Conservation (phyloP, 2,797 vertebrate species). For the Acanthornis magna region DNA sequence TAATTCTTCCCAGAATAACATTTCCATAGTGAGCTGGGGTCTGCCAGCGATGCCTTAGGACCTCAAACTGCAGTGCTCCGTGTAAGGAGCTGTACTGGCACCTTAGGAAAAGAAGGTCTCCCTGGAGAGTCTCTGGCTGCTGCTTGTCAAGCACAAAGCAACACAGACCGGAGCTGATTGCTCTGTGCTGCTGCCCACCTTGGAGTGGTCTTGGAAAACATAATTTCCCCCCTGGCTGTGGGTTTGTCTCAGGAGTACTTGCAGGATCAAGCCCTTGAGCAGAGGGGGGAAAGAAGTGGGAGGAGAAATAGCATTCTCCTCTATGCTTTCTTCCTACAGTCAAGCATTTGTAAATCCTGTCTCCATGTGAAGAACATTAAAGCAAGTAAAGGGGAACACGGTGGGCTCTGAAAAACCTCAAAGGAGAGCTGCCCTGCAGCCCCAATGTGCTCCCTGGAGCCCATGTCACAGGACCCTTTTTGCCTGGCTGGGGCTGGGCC, state of each 20-base stretch:
- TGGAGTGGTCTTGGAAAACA: not conserved
- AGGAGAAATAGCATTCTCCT: not conserved
- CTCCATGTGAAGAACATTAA: not conserved
- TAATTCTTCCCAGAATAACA: not conserved
- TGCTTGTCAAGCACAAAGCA: not conserved
- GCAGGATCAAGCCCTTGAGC: not conserved
- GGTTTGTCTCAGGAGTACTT: not conserved
- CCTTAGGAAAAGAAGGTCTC: not conserved
- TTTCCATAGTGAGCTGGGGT: not conserved
- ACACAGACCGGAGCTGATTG: not conserved
- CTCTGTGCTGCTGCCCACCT: not conserved
- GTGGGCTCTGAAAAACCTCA: not conserved
- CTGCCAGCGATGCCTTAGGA: not conserved
- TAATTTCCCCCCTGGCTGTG: not conserved
- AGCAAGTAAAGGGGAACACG: not conserved
- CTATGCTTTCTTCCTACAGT: not conserved
- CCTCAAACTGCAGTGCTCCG: not conserved
- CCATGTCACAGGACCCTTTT: not conserved
- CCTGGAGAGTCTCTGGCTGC: not conserved
- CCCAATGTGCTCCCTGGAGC: not conserved
- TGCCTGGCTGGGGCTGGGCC: not conserved
- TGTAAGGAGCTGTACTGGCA: not conserved
- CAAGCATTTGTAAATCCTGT: not conserved
- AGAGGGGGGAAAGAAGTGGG: not conserved
- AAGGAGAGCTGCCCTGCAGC: not conserved